phyloP scores from a whole-genome alignment of 2,888 invertebrate genomes.

The Mimachlamys varia region DNA sequence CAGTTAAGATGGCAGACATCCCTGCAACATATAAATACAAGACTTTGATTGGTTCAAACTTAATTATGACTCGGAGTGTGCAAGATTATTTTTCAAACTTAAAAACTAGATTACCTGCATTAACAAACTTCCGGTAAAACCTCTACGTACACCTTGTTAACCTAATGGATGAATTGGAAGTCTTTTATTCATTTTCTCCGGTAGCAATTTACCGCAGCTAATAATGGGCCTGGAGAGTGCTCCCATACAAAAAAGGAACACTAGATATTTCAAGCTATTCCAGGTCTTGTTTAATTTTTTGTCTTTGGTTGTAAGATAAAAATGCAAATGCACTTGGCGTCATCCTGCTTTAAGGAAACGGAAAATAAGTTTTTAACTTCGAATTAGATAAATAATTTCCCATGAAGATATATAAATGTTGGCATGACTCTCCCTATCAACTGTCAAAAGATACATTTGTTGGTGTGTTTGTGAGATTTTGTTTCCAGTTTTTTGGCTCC shows the following conservation, averaged over 20 bases:
- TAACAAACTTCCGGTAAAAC: too few species aligned
- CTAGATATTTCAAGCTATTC: background rate
- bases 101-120: too few species aligned
- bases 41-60: too few species aligned
- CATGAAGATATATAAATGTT: background rate
- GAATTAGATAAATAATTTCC: background rate
- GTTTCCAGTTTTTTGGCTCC: background rate
- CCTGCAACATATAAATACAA: too few species aligned
- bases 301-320: background rate
- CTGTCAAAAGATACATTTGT: background rate
- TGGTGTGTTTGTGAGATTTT: background rate
- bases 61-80: too few species aligned
- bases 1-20: too few species aligned
- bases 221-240: background rate
- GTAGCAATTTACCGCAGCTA: background rate
- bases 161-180: too few species aligned
- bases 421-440: background rate
- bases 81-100: too few species aligned
- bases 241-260: background rate
- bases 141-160: too few species aligned
- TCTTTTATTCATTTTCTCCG: too few species aligned
- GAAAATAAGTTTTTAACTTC: background rate
- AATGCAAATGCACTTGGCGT: background rate
- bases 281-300: background rate
- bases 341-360: background rate